A percentile compares a stretch with the other conserved stretches of the same genome.
Conservation (phyloP, 1,140 invertebrate genomes). For the Bombus waltoni region DNA sequence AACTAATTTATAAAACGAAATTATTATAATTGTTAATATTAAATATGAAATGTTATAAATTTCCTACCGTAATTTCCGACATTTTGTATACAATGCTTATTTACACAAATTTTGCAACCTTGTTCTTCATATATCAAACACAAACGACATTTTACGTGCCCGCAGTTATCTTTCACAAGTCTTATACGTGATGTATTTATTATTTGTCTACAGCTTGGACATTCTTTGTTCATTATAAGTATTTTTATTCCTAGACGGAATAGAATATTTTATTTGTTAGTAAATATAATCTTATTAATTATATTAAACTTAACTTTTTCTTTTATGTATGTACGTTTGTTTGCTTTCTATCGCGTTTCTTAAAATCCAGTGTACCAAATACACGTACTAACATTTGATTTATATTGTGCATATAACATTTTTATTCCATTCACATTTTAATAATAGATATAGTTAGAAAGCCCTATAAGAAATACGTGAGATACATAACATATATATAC, state of each 20-base stretch:
- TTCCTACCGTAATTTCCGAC: conserved; percentile 64
- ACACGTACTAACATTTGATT: not conserved
- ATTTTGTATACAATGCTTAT: conserved; percentile 41
- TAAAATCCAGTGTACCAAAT: not conserved
- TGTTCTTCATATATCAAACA: conserved; percentile 79
- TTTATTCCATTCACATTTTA: not conserved
- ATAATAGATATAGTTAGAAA: not conserved
- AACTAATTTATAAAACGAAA: not conserved
- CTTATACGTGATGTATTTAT: conserved; percentile 74
- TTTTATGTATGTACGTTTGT: not conserved
- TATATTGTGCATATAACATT: not conserved
- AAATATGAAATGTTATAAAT: not conserved
- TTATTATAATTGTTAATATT: not conserved
- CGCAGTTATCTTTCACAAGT: conserved; percentile 77
- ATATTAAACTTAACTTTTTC: not conserved
- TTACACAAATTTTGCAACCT: conserved; percentile 75
- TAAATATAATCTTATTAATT: not conserved
- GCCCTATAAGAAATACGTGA: too few relatives aligned
- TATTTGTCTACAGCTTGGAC: conserved; percentile 76
- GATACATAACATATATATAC: not conserved
- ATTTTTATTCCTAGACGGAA: not conserved
- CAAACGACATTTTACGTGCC: conserved; percentile 78
- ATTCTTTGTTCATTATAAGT: conserved; percentile 68
- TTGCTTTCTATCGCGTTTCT: not conserved
- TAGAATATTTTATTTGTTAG: not conserved